Evolutionary conservation across 2,113 vertebrate species (phyloP).

Genomic region (Origma solitaria): DNA sequence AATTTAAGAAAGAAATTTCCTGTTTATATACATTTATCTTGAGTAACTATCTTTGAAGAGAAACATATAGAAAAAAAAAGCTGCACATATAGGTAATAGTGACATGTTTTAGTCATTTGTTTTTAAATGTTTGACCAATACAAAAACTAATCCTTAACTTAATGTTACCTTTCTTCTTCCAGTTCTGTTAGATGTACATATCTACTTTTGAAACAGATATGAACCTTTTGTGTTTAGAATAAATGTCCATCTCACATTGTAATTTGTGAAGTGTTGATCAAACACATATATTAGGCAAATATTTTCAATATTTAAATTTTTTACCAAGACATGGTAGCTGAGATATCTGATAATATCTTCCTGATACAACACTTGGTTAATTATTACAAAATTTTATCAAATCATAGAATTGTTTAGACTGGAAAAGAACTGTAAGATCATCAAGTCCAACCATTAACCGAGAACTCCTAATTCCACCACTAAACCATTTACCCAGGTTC

Average conservation of each 20-base stretch:
- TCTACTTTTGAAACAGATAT: conserved; percentile 30
- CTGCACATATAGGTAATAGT: conserved; percentile 29
- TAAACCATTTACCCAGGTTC: background rate
- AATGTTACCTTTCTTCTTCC: conserved; percentile 35
- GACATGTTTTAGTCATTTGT: conserved; percentile 41
- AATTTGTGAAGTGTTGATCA: conserved; percentile 8
- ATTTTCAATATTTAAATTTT: background rate
- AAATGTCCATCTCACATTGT: background rate
- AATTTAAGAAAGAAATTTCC: conserved; percentile 60
- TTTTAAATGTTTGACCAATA: conserved; percentile 53
- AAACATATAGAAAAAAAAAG: background rate
- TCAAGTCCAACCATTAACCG: rapidly evolving
- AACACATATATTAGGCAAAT: background rate
- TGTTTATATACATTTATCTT: conserved; percentile 59
- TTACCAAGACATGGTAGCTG: background rate
- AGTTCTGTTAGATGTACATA: background rate
- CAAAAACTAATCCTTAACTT: conserved; percentile 52
- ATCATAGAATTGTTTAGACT: background rate
- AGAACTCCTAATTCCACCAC: background rate
- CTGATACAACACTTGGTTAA: background rate
- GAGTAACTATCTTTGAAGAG: conserved; percentile 38
- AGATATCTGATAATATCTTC: background rate
- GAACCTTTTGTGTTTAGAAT: conserved; percentile 28
- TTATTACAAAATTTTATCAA: background rate
- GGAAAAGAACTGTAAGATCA: background rate